A percentile compares a stretch with the other conserved stretches of the same genome.
phyloP scores from a whole-genome alignment of 2,113 vertebrate genomes.

The Clarias batrachus region DNA sequence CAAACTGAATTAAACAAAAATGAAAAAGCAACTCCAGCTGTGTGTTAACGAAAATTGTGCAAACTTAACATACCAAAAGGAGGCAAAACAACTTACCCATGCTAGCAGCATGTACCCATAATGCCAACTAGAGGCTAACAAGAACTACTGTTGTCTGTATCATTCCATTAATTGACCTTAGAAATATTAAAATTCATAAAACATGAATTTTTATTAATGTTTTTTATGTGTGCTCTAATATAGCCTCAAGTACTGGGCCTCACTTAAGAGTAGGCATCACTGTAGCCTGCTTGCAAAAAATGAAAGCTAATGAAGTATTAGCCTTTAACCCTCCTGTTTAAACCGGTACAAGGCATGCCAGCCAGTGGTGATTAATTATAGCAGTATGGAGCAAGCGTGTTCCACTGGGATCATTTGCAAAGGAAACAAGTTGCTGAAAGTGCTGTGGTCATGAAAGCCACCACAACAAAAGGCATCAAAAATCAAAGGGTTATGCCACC shows the following conservation, averaged over 20 bases:
- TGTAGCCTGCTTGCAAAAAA: neutral
- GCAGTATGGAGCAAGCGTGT: slow-evolving; percentile 17
- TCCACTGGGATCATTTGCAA: slow-evolving; percentile 55
- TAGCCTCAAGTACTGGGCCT: slow-evolving; percentile 21
- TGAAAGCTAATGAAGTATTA: slow-evolving; percentile 47
- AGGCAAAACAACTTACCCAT: too few species aligned
- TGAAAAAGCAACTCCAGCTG: too few species aligned
- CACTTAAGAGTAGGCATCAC: neutral
- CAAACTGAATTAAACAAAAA: neutral
- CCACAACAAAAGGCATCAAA: slow-evolving; percentile 43
- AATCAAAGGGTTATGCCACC: slow-evolving; percentile 57
- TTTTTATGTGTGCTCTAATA: neutral
- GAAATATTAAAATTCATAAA: neutral
- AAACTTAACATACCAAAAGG: neutral
- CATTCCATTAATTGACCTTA: neutral
- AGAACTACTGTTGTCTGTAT: neutral
- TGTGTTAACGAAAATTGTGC: neutral
- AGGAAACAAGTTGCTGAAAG: slow-evolving; percentile 35
- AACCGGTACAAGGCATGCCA: slow-evolving; percentile 48
- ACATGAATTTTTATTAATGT: neutral
- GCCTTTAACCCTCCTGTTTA: slow-evolving; percentile 55
- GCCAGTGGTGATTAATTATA: slow-evolving; percentile 48
- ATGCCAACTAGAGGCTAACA: neutral
- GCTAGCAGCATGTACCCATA: too few species aligned
- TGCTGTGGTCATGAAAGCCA: slow-evolving; percentile 57